These are phyloP conservation scores for Philypnodon macrostomus DNA, from an alignment of 2,797 vertebrate genomes.

Conservation along the genomic window DNA sequence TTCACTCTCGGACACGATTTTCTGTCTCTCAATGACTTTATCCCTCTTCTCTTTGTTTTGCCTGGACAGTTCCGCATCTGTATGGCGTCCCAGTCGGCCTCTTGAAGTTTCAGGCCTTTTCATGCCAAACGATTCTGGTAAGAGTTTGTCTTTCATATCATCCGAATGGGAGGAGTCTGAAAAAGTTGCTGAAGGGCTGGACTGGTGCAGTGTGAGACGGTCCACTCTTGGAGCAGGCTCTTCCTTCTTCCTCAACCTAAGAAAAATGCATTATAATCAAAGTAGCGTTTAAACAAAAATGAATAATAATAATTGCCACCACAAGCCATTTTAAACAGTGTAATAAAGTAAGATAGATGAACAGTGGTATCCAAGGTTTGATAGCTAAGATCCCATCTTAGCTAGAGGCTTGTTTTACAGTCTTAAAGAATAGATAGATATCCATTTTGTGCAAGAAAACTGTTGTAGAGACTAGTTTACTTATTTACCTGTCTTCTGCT, in stretches of 20 bases:
- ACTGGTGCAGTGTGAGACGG: slow-evolving; percentile 53
- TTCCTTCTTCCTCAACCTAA: slow-evolving; percentile 24
- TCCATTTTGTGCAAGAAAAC: no score
- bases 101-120: slow-evolving; percentile 68
- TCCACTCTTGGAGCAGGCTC: slow-evolving; percentile 38
- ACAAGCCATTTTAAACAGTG: no score
- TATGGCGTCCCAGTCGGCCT: slow-evolving; percentile 35
- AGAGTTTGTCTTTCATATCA: slow-evolving; percentile 7
- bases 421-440: no score
- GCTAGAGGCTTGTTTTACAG: no score
- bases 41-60: slow-evolving; percentile 28
- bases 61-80: slow-evolving; percentile 6
- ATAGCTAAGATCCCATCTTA: no score
- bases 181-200: slow-evolving; percentile 36
- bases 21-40: slow-evolving; percentile 49
- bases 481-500: neutral
- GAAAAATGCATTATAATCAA: neutral
- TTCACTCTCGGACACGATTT: slow-evolving; percentile 5
- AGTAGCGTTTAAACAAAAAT: no score
- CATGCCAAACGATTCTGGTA: slow-evolving; percentile 13
- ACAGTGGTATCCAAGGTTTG: no score
- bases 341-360: no score
- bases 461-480: no score
- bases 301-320: no score
- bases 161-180: slow-evolving; percentile 43